A percentile compares a stretch with the other conserved stretches of the same genome.
Conservation (phyloP, 1,140 invertebrate species). For the Pentalonia nigronervosa region DNA sequence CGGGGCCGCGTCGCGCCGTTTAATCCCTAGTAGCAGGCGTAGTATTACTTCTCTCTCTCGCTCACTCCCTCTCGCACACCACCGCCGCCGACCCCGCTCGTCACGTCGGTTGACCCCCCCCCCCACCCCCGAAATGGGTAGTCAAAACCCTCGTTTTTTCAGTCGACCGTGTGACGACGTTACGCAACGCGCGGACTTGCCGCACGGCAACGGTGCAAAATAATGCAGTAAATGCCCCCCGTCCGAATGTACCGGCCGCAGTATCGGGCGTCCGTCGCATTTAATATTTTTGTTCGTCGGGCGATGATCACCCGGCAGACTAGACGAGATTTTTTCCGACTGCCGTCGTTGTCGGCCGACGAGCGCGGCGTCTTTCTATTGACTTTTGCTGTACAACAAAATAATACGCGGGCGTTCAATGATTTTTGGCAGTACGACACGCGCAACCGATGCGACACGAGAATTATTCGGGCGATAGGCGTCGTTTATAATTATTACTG, state of each 20-base stretch:
- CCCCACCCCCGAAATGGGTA: not conserved
- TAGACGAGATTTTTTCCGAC: too few relatives aligned
- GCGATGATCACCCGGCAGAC: too few relatives aligned
- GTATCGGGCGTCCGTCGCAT: too few relatives aligned
- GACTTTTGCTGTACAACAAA: too few relatives aligned
- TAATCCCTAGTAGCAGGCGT: not conserved
- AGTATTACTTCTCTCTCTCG: not conserved
- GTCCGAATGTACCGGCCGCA: too few relatives aligned
- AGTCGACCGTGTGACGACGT: too few relatives aligned
- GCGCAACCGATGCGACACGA: not conserved
- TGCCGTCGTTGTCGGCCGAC: too few relatives aligned
- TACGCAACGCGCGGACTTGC: not conserved
- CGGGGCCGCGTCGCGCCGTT: not conserved
- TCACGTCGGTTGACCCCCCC: not conserved
- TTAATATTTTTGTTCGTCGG: too few relatives aligned
- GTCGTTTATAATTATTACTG: not conserved
- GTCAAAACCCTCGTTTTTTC: not conserved
- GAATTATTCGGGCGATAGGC: not conserved
- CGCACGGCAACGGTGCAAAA: not conserved
- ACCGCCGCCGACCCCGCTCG: not conserved
- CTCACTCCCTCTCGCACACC: not conserved
- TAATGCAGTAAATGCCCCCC: too few relatives aligned
- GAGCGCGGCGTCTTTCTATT: too few relatives aligned
- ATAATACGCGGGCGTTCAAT: too few relatives aligned
- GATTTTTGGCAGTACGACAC: too few relatives aligned